A percentile compares a stretch with the other conserved stretches of the same genome.
These are phyloP conservation scores for Zelostemma sp. DNA, from an alignment of 1,140 invertebrate genomes.

Conservation along the genomic window DNA sequence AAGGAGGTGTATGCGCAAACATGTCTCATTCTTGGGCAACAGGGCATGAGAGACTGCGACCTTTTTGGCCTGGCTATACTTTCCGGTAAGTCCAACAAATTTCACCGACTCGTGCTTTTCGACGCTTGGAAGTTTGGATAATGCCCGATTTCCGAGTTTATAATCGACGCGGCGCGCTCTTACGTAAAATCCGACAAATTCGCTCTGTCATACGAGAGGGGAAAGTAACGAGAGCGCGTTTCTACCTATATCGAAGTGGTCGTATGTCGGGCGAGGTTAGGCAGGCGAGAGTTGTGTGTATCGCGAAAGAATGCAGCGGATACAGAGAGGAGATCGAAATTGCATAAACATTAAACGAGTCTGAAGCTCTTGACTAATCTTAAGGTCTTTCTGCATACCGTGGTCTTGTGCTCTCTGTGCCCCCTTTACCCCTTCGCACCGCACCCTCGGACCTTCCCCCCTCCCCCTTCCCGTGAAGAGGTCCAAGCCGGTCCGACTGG, in stretches of 20 bases:
- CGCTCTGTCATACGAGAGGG: not conserved
- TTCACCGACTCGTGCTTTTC: no score
- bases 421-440: slow-evolving; percentile 14
- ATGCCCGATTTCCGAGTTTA: no score
- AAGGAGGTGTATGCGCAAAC: slow-evolving; percentile 86
- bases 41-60: slow-evolving; percentile 85
- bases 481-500: slow-evolving; percentile 46
- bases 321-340: slow-evolving; percentile 45
- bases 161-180: not conserved
- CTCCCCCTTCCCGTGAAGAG: slow-evolving; percentile 2
- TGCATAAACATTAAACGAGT: slow-evolving; percentile 50
- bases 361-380: slow-evolving; percentile 52
- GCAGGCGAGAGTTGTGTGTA: slow-evolving; percentile 22
- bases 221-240: slow-evolving; percentile 29
- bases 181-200: not conserved
- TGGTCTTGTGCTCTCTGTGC: slow-evolving; percentile 29
- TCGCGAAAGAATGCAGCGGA: slow-evolving; percentile 31
- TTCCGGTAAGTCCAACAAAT: slow-evolving; percentile 74
- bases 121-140: no score
- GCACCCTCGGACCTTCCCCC: slow-evolving; percentile 7
- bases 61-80: slow-evolving; percentile 86
- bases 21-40: slow-evolving; percentile 80
- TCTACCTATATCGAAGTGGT: slow-evolving; percentile 18
- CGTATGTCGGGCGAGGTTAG: slow-evolving; percentile 18
- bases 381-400: slow-evolving; percentile 51